These are phyloP conservation scores for Torymus auratus DNA, from an alignment of 2,888 invertebrate genomes.

Conservation along the genomic window DNA sequence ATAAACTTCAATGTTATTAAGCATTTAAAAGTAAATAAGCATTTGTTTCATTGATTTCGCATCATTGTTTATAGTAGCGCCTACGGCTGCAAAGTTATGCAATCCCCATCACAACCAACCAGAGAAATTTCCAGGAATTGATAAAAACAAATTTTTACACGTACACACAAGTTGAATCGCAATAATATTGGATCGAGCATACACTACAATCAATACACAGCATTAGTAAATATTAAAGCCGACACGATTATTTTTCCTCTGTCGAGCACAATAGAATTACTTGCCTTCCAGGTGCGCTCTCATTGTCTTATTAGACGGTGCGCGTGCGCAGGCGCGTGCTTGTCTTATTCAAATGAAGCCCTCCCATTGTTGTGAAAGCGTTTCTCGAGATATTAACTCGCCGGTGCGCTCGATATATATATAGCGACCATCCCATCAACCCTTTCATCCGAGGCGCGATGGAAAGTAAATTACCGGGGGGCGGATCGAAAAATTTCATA, in stretches of 20 bases:
- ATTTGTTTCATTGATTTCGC: no score
- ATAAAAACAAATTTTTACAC: no score
- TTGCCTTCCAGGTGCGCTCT: slow-evolving; percentile 37
- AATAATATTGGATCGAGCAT: no score
- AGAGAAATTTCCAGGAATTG: no score
- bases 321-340: neutral
- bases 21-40: no score
- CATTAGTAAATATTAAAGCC: slow-evolving; percentile 9
- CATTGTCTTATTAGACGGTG: slow-evolving; percentile 45
- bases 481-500: slow-evolving; percentile 9
- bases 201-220: no score
- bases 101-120: no score
- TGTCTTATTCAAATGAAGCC: slow-evolving; percentile 49
- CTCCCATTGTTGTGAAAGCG: slow-evolving; percentile 41
- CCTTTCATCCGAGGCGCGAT: slow-evolving; percentile 30
- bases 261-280: slow-evolving; percentile 41
- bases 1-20: no score
- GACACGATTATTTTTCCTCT: slow-evolving; percentile 15
- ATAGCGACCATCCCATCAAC: slow-evolving; percentile 18
- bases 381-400: slow-evolving; percentile 42
- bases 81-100: no score
- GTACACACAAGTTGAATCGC: slow-evolving; percentile 2
- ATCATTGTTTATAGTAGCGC: no score
- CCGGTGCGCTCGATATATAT: slow-evolving; percentile 21
- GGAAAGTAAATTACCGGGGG: slow-evolving; percentile 35